Conservation (phyloP, 2,888 invertebrate species). For the Mylabris sibirica region DNA sequence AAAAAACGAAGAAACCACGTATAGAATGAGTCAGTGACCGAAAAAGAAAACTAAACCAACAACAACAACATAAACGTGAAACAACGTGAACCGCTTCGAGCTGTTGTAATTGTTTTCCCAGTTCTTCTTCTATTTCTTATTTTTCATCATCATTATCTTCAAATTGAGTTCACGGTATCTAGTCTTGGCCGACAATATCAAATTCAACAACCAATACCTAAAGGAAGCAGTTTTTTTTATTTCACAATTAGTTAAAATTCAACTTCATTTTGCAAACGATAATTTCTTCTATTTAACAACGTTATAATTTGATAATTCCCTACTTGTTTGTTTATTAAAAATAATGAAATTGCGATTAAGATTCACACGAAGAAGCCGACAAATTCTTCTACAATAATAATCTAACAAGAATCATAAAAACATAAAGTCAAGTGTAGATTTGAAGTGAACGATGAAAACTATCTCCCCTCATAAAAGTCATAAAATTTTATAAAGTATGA, state of each 20-base stretch:
- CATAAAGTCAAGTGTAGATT: not conserved
- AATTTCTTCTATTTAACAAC: no score
- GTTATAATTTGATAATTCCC: not conserved
- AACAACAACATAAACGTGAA: conserved; percentile 6
- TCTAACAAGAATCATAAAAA: not conserved
- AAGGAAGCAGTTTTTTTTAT: not conserved
- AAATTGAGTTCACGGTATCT: not conserved
- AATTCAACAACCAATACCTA: not conserved
- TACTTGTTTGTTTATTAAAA: not conserved
- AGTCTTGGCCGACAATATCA: not conserved
- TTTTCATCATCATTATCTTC: not conserved
- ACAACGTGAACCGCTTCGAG: not conserved
- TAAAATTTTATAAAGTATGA: not conserved
- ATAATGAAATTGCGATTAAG: not conserved
- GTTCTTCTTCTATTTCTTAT: not conserved
- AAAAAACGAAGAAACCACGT: not conserved
- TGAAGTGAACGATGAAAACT: not conserved
- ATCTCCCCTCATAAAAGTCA: not conserved
- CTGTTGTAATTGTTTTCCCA: conserved; percentile 6
- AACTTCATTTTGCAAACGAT: no score
- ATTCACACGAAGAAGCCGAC: conserved; percentile 1
- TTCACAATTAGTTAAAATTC: no score
- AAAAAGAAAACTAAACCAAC: conserved; percentile 2
- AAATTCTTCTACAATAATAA: not conserved
- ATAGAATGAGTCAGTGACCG: conserved; percentile 8